Percentiles rank a stretch among this genome's conserved stretches.
Conservation (phyloP, 2,113 vertebrate genomes). For the Engraulis encrasicolus region DNA sequence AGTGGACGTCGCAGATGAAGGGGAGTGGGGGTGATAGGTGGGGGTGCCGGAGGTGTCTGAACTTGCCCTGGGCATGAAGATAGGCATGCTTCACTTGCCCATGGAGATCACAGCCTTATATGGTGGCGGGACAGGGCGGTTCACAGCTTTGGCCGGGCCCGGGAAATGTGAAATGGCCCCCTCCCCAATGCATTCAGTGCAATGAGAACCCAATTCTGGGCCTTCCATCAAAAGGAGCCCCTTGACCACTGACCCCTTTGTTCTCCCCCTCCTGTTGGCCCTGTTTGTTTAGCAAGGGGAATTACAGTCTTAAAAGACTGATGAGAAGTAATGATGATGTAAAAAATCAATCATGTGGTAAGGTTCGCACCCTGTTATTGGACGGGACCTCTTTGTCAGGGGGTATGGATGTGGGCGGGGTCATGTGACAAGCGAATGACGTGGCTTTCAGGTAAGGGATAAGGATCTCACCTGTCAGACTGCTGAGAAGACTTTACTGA, state of each 20-base stretch:
- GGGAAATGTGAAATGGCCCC: no score
- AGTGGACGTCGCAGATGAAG: conserved; percentile 48
- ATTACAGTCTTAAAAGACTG: conserved; percentile 47
- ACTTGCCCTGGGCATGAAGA: conserved; percentile 58
- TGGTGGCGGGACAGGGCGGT: neutral
- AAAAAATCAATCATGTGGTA: conserved; percentile 59
- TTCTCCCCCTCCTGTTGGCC: no score
- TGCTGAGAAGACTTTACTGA: conserved; percentile 63
- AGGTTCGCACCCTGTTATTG: conserved; percentile 52
- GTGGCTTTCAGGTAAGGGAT: conserved; percentile 37
- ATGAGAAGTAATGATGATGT: conserved; percentile 44
- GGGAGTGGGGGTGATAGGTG: no score
- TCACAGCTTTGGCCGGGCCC: no score
- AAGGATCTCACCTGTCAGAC: conserved; percentile 51
- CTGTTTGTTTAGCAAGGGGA: no score
- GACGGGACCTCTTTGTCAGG: conserved; percentile 51
- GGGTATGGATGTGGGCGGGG: conserved; percentile 48
- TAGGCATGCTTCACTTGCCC: conserved; percentile 23
- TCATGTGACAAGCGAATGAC: conserved; percentile 67
- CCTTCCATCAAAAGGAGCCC: no score
- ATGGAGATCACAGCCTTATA: neutral
- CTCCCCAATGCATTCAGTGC: no score
- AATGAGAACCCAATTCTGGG: no score
- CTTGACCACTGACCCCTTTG: no score
- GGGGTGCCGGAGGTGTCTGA: conserved; percentile 65